Evolutionary conservation across 1,140 invertebrate species (phyloP).

Genomic region (Steinernema feltiae): DNA sequence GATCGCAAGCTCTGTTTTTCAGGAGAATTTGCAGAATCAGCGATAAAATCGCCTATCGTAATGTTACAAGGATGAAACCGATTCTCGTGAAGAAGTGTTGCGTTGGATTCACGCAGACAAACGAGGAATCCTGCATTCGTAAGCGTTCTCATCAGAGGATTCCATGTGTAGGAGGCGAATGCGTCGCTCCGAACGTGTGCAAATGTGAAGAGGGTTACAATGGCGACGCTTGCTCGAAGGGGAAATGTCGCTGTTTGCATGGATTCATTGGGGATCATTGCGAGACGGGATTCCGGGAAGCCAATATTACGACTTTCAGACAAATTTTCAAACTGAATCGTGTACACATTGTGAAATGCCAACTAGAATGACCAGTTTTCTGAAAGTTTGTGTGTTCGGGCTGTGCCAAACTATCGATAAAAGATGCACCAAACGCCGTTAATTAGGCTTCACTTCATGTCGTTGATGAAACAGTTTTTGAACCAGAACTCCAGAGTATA

Average conservation of each 20-base stretch:
- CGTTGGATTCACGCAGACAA: conserved; percentile 68
- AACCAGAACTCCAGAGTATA: too few relatives aligned
- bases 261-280: conserved; percentile 74
- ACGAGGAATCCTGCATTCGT: conserved; percentile 55
- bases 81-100: conserved; percentile 77
- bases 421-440: too few relatives aligned
- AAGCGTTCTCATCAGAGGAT: conserved; percentile 1
- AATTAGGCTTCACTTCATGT: too few relatives aligned
- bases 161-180: conserved; percentile 75
- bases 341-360: too few relatives aligned
- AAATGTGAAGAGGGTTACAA: conserved; percentile 79
- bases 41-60: conserved; percentile 52
- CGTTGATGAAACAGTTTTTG: too few relatives aligned
- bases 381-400: too few relatives aligned
- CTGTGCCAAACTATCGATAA: too few relatives aligned
- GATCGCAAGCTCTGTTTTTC: neutral
- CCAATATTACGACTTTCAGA: too few relatives aligned
- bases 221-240: conserved; percentile 73
- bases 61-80: conserved; percentile 66
- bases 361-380: too few relatives aligned
- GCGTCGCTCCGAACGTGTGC: conserved; percentile 75
- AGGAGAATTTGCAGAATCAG: conserved; percentile 48
- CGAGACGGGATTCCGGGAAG: too few relatives aligned
- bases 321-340: too few relatives aligned
- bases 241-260: conserved; percentile 70